phyloP scores from a whole-genome alignment of 2,888 invertebrate genomes.

The Ochropleura leucogaster region DNA sequence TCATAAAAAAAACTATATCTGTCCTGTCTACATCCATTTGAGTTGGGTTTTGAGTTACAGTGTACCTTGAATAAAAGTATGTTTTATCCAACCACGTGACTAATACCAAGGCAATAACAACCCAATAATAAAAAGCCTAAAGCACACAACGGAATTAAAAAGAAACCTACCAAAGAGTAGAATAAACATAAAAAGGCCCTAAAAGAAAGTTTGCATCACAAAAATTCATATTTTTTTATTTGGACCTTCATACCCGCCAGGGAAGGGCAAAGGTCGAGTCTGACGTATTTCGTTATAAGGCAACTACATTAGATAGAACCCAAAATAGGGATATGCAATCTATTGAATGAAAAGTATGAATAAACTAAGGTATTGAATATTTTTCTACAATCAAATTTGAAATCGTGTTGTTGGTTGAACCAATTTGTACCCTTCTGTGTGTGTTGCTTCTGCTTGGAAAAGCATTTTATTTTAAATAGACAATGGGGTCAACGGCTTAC shows the following conservation, averaged over 20 bases:
- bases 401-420: not conserved
- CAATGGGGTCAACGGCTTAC: too few relatives aligned
- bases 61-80: too few relatives aligned
- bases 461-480: not conserved
- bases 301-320: constrained; percentile 5
- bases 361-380: not conserved
- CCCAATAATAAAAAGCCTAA: constrained; percentile 24
- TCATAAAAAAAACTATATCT: too few relatives aligned
- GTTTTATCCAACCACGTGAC: not conserved
- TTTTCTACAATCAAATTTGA: constrained; percentile 1
- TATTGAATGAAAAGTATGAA: not conserved
- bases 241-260: constrained; percentile 2
- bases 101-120: constrained; percentile 4
- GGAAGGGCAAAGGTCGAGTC: constrained; percentile 28
- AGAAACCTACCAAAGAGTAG: constrained; percentile 18
- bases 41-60: too few relatives aligned
- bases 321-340: not conserved
- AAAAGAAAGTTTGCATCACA: constrained; percentile 36
- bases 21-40: too few relatives aligned
- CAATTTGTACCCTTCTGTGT: not conserved
- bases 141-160: constrained; percentile 37
- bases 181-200: constrained; percentile 38
- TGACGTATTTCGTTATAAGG: constrained; percentile 16
- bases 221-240: constrained; percentile 45
- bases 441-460: not conserved